Evolutionary conservation across 2,113 vertebrate species (phyloP), one percentile per base, ranked within the genome.

Genomic region (Ramphastos sulfuratus): DNA sequence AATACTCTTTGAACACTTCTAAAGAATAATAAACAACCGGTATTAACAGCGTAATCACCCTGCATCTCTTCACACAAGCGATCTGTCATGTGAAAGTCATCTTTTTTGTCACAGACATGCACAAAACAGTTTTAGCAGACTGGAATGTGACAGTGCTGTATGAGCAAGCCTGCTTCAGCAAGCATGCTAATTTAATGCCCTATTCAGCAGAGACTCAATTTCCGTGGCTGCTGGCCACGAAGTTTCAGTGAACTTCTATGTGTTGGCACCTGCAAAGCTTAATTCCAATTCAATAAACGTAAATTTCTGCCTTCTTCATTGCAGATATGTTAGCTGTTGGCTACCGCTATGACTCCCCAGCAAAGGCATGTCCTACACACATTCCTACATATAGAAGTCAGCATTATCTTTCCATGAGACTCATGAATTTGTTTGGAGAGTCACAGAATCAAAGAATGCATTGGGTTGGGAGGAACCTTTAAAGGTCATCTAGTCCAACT

Each of bases 181-280:
- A 85, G 82, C 94, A 59, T 90, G 84, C 89, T 97, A 95, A 94
- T 95, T 97, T 97, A 96, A 95, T 94, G 79, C 31, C 71, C 93
- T 96, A 96, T 96, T 97, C 97, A 97, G 96, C 95, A 97, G 96
- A 97, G 96, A 97, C 86, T 91, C 89, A 93, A 75, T 92, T 94
- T 95, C 84, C 1, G 23, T 97, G 96, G 96, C 94, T 94, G 79
- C 82, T 46, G 59, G 96, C 97, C 97, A 95, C 28, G 52, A 86
- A 93, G 86, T 48, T n/a, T 92, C 85, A 80, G 77, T 79, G 82
- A 90, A 85, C 78, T 96, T 96, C 91, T 95, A 60, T 92, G 72
- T 78, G 59, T 85, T 97, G 94, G 95, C 96, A 97, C 95, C 94
- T 96, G 87, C 82, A 67, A 69, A 91, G 87, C 85, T 87, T 80